Evolutionary conservation across 2,113 vertebrate species (phyloP).

Genomic region (Enhydra lutris): DNA sequence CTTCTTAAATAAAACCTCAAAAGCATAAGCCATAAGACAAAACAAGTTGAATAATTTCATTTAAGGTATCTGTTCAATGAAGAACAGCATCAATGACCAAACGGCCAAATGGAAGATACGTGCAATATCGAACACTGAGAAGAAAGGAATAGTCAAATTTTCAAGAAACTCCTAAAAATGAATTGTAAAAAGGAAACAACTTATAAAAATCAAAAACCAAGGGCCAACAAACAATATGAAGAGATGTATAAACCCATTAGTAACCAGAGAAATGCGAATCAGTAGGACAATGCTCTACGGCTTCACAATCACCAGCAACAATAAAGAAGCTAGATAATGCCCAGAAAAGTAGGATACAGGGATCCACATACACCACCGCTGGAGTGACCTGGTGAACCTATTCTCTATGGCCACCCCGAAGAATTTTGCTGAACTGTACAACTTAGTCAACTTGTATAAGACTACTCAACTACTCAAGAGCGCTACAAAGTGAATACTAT

Average conservation of each 20-base stretch:
- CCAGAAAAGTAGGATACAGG: neutral
- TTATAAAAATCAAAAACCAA: neutral
- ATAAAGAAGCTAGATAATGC: neutral
- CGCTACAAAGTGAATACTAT: neutral
- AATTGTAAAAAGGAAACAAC: neutral
- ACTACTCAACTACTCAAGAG: neutral
- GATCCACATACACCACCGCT: neutral
- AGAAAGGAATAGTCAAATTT: neutral
- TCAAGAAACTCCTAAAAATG: neutral
- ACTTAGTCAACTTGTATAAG: neutral
- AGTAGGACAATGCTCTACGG: neutral
- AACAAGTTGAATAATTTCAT: neutral
- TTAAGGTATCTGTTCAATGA: neutral
- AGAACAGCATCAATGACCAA: neutral
- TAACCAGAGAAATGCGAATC: neutral
- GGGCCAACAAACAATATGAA: neutral
- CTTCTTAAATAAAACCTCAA: neutral
- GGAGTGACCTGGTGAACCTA: neutral
- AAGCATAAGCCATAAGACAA: neutral
- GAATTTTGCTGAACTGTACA: neutral
- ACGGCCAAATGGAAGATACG: neutral
- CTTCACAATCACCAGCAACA: neutral
- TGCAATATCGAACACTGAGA: neutral
- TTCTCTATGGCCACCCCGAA: neutral
- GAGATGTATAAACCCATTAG: neutral